Conservation (phyloP, 1,140 invertebrate species). For the Teleopsis dalmanni region DNA sequence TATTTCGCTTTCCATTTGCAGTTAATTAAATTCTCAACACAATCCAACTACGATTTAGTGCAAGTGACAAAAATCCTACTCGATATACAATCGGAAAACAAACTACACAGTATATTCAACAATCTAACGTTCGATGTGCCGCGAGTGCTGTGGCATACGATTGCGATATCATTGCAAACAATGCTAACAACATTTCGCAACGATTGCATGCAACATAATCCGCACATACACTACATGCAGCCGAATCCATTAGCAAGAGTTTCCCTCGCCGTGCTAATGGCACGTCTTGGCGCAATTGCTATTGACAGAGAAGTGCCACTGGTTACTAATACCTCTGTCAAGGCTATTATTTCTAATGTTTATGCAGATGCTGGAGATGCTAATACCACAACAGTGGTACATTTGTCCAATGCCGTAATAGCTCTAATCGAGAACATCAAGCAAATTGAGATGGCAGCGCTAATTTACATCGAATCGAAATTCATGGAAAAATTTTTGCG, state of each 20-base stretch:
- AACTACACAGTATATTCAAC: conserved; percentile 30
- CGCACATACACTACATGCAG: conserved; percentile 43
- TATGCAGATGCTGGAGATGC: background rate
- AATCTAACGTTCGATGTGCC: conserved; percentile 26
- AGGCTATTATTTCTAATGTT: background rate
- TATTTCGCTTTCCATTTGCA: conserved; percentile 13
- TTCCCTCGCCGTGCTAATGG: conserved; percentile 25
- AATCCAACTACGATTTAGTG: conserved; percentile 29
- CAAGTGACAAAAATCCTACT: conserved; percentile 31
- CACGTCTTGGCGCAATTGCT: conserved; percentile 16
- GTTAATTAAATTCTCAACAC: conserved; percentile 42
- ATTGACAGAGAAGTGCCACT: background rate
- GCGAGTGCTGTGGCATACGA: conserved; percentile 24
- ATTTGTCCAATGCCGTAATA: conserved; percentile 25
- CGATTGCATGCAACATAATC: conserved; percentile 41
- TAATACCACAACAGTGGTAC: conserved; percentile 2
- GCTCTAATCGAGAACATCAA: conserved; percentile 24
- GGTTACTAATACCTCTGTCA: background rate
- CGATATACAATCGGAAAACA: conserved; percentile 39
- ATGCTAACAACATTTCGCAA: conserved; percentile 35
- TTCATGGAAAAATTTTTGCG: conserved; percentile 37
- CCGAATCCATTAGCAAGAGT: conserved; percentile 34
- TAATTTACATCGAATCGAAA: conserved; percentile 37
- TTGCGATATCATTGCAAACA: conserved; percentile 24
- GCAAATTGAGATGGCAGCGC: conserved; percentile 26